Evolutionary conservation across 2,113 vertebrate species (phyloP).

Genomic region (Myocastor coypus): DNA sequence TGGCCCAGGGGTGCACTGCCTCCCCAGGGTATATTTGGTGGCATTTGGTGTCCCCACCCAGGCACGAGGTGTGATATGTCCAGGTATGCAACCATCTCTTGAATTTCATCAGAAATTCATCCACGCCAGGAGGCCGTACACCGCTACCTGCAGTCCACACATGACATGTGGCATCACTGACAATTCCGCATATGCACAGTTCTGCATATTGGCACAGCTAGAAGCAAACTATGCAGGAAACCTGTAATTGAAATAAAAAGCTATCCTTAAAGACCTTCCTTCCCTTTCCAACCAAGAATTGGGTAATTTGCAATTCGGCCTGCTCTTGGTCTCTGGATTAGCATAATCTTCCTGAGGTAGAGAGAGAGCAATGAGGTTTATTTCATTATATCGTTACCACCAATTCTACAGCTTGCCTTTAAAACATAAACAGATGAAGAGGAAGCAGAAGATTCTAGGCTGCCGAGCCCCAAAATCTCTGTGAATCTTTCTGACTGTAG

Average conservation of each 20-base stretch:
- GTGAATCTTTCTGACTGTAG: slow-evolving; percentile 5
- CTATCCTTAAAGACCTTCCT: slow-evolving; percentile 1
- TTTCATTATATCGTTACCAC: background rate
- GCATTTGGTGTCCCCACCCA: background rate
- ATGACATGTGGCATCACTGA: background rate
- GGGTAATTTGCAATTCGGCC: background rate
- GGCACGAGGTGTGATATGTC: background rate
- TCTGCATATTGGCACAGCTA: background rate
- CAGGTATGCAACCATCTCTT: background rate
- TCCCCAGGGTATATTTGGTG: background rate
- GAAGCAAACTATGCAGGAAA: background rate
- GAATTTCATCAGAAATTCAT: background rate
- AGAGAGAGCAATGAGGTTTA: background rate
- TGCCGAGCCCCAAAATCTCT: background rate
- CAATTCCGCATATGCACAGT: background rate
- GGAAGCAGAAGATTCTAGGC: slow-evolving; percentile 4
- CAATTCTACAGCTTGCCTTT: slow-evolving; percentile 5
- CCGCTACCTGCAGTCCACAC: background rate
- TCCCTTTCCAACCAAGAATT: background rate
- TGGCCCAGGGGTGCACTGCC: background rate
- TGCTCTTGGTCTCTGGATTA: slow-evolving; percentile 40
- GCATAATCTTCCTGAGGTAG: slow-evolving; percentile 16
- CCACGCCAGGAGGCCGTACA: background rate
- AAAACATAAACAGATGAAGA: slow-evolving; percentile 32
- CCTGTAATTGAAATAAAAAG: background rate